Evolutionary conservation across 2,888 invertebrate genomes (phyloP), one percentile per base, ranked within the genome.

Genomic region (Nemoura dubitans): DNA sequence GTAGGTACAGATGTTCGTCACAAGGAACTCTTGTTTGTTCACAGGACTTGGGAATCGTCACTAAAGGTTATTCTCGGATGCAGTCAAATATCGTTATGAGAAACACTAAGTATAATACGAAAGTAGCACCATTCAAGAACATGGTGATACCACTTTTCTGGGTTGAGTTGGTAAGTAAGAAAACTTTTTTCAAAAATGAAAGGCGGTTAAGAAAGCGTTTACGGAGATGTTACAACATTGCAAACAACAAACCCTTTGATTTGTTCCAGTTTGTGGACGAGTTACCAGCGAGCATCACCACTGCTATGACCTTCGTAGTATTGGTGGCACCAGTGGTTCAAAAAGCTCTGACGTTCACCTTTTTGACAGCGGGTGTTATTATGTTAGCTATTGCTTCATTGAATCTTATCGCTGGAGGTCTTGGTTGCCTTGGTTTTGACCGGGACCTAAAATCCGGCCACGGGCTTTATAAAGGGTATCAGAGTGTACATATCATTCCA

Each of bases 121-220:
- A 93, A 89, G 94, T 95, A 42, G 91, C 90, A 27, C 93, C 93
- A 0, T 94, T 96, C 89, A 95, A 95, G 88, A 92, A 94, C 87
- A 92, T 94, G 87, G 93, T 94, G 0, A 84, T 97, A 82, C 97
- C 97, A 0, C 90, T 97, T 21, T 92, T 96, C 86, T 96, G 96
- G 96, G 90, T 95, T 0, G 95, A 96, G 89, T 90, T 96, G 91
- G 94, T 95, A 91, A 93, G 94, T 91, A 86, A n/a, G n/a, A n/a
- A n/a, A n/a, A n/a, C n/a, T n/a, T n/a, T n/a, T n/a, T n/a, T n/a
- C n/a, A n/a, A n/a, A n/a, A n/a, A n/a, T n/a, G n/a, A n/a, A n/a
- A n/a, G n/a, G n/a, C n/a, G n/a, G n/a, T n/a, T n/a, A n/a, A n/a
- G 36, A 36, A 36, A 76, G 78, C 5, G 78, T 28, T 27, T 26